Evolutionary conservation across 2,797 vertebrate genomes (phyloP), one percentile per base, ranked within the genome.

Genomic region (Enteromius paludinosus): DNA sequence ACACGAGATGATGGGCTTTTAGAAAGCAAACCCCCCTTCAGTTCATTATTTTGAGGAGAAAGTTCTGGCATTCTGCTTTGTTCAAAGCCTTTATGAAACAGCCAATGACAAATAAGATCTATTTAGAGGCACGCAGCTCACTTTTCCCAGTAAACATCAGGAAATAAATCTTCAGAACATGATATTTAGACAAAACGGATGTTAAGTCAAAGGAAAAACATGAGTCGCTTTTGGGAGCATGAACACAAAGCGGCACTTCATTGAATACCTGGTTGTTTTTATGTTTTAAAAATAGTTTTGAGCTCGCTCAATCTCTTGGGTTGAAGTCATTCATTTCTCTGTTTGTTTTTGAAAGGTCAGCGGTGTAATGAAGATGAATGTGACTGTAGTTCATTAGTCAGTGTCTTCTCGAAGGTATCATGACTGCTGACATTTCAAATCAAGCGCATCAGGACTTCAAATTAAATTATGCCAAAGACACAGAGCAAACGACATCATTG

Each of bases 231-330:
- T 75, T 41, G 23, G 38, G 78, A 28, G 15, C 23, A 49, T 28
- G 33, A 56, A 35, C 70, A 73, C 6, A 3, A 56, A 56, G 4
- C 18, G 5, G n/a, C 20, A 23, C 6, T 28, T 77, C 25, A 30
- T 59, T 12, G 15, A 52, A 73, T 83, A 87, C 80, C 85, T 84
- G 89, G 85, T 33, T 66, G 83, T 81, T 90, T 86, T 83, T 90
- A 81, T 86, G 86, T 91, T 89, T 61, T 89, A 94, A 95, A 96
- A 96, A 95, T 92, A 92, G 90, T 14, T 85, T 89, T 93, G 85
- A 89, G 86, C 88, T 90, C 90, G 86, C 91, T 90, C 80, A 93
- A 92, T 90, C 87, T 90, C 82, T 80, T 84, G 82, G 75, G 66
- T 87, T 82, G 90, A 85, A 87, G 88, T 91, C 85, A 38, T 59